Percentiles rank a stretch among this genome's conserved stretches.
Evolutionary conservation across 2,797 vertebrate genomes (phyloP).

Genomic region (Melanotaenia boesemani): DNA sequence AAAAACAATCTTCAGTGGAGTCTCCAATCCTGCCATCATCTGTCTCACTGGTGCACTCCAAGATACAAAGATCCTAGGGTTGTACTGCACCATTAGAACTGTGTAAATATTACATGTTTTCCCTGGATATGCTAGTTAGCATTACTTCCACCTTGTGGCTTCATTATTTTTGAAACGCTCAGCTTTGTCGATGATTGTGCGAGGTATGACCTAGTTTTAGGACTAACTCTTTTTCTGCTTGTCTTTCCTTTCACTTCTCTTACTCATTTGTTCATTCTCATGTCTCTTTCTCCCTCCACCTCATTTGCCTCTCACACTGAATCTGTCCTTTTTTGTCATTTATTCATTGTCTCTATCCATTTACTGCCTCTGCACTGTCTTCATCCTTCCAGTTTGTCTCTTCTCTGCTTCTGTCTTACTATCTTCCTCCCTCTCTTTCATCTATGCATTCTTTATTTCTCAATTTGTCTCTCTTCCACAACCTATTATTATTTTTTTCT

Average conservation of each 20-base stretch:
- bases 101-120: constrained; percentile 82
- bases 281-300: constrained; percentile 39
- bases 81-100: constrained; percentile 72
- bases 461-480: constrained; percentile 62
- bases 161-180: constrained; percentile 81
- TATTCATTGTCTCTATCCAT: constrained; percentile 73
- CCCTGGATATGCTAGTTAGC: constrained; percentile 80
- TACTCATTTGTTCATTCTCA: constrained; percentile 56
- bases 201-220: constrained; percentile 80
- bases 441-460: constrained; percentile 71
- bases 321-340: constrained; percentile 60
- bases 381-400: constrained; percentile 48
- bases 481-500: constrained; percentile 68
- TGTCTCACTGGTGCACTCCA: constrained; percentile 40
- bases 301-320: constrained; percentile 52
- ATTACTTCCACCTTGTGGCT: constrained; percentile 82
- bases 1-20: constrained; percentile 54
- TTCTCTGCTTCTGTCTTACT: constrained; percentile 44
- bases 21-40: constrained; percentile 54
- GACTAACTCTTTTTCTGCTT: constrained; percentile 49
- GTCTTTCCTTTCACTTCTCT: constrained; percentile 65
- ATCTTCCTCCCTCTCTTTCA: constrained; percentile 47
- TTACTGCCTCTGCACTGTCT: constrained; percentile 58
- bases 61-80: constrained; percentile 67
- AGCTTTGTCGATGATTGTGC: constrained; percentile 71